phyloP scores from a whole-genome alignment of 2,888 invertebrate genomes.

The Xestoiulus laeticollis region DNA sequence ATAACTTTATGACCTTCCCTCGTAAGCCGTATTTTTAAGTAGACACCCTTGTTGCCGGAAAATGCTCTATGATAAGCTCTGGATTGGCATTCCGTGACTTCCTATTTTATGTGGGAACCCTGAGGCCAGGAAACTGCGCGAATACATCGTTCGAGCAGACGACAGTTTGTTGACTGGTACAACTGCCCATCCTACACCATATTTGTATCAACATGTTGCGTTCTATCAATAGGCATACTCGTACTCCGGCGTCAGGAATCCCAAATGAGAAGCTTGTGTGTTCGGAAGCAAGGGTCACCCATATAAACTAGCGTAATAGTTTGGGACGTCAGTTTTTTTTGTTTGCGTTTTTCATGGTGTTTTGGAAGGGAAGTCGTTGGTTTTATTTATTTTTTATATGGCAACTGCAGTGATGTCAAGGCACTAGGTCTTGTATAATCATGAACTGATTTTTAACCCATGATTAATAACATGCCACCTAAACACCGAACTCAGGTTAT shows the following conservation, averaged over 20 bases:
- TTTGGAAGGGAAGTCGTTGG: neutral
- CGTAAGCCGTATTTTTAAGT: neutral
- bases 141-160: neutral
- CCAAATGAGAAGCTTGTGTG: conserved; percentile 1
- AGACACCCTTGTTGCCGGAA: neutral
- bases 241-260: neutral
- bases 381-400: neutral
- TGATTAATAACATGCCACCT: neutral
- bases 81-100: neutral
- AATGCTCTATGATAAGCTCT: neutral
- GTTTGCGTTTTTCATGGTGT: neutral
- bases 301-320: neutral
- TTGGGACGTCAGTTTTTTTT: neutral
- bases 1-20: too few relatives aligned
- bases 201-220: neutral
- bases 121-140: neutral
- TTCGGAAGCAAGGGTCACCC: neutral
- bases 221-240: conserved; percentile 19
- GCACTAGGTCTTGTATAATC: neutral
- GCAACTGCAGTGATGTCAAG: neutral
- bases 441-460: neutral
- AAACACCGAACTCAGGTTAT: neutral
- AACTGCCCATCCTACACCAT: neutral
- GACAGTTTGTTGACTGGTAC: neutral
- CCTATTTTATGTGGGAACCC: neutral